Percentiles rank a stretch among this genome's conserved stretches.
phyloP scores from a whole-genome alignment of 23 tunicate species.

The Ciona savignyi region DNA sequence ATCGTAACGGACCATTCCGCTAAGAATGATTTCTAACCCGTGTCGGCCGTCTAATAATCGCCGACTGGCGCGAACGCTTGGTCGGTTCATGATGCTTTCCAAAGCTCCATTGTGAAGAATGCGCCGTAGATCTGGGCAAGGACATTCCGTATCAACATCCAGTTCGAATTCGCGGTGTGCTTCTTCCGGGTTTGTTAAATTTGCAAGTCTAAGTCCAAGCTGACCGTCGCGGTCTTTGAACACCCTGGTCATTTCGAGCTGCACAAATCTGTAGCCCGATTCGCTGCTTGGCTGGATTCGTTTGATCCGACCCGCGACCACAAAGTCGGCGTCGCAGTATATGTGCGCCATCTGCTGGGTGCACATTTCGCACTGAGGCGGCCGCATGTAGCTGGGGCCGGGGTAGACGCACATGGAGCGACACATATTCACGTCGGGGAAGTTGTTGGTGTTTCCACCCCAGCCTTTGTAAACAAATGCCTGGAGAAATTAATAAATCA shows the following conservation, averaged over 20 bases:
- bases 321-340: background rate
- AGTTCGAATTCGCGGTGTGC: background rate
- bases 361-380: background rate
- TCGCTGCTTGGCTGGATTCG: background rate
- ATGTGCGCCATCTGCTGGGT: background rate
- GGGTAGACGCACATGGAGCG: background rate
- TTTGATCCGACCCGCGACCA: background rate
- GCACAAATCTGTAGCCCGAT: background rate
- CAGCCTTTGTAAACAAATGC: conserved; percentile 10
- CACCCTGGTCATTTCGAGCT: background rate
- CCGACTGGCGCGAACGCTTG: background rate
- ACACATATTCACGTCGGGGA: conserved; percentile 3
- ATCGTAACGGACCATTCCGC: background rate
- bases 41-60: background rate
- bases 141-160: background rate
- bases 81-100: background rate
- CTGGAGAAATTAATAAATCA: conserved; percentile 4
- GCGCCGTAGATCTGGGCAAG: background rate
- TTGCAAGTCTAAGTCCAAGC: background rate
- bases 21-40: background rate
- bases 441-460: conserved; percentile 11
- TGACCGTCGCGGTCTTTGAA: background rate
- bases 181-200: background rate
- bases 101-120: background rate
- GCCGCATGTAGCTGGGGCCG: background rate